These are phyloP conservation scores for Champsocephalus esox DNA, from an alignment of 2,797 vertebrate genomes.

Conservation along the genomic window DNA sequence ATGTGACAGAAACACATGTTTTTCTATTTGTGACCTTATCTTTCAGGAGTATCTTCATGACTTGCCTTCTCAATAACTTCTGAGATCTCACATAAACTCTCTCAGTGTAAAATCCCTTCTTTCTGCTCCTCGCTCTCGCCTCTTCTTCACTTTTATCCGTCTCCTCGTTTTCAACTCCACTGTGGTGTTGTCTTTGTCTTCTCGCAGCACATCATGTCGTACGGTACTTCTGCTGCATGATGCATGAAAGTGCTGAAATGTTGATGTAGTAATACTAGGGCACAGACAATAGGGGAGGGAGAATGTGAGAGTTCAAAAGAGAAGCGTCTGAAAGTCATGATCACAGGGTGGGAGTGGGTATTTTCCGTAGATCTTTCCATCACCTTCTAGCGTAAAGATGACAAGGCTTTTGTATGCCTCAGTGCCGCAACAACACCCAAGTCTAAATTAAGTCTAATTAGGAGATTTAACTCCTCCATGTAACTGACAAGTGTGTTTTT, in stretches of 20 bases:
- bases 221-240: slow-evolving; percentile 21
- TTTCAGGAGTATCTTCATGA: slow-evolving; percentile 14
- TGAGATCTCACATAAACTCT: slow-evolving; percentile 23
- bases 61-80: slow-evolving; percentile 23
- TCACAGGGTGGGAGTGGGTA: slow-evolving; percentile 48
- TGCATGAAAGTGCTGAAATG: slow-evolving; percentile 43
- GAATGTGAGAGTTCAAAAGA: slow-evolving; percentile 45
- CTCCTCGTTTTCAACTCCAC: slow-evolving; percentile 32
- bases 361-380: slow-evolving; percentile 37
- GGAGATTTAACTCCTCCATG: slow-evolving; percentile 14
- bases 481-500: background rate
- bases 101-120: background rate
- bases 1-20: slow-evolving; percentile 47
- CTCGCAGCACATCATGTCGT: slow-evolving; percentile 25
- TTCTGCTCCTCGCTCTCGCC: background rate
- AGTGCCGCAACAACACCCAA: slow-evolving; percentile 24
- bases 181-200: slow-evolving; percentile 26
- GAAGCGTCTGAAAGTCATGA: slow-evolving; percentile 47
- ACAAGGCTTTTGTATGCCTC: slow-evolving; percentile 31
- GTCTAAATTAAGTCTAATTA: slow-evolving; percentile 26
- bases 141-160: slow-evolving; percentile 11
- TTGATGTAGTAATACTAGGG: slow-evolving; percentile 42
- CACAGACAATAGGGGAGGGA: slow-evolving; percentile 30
- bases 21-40: slow-evolving; percentile 10
- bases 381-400: slow-evolving; percentile 39